Base-by-base conservation (phyloP, 1,140 invertebrate genomes). In the Linepithema humile region DNA sequence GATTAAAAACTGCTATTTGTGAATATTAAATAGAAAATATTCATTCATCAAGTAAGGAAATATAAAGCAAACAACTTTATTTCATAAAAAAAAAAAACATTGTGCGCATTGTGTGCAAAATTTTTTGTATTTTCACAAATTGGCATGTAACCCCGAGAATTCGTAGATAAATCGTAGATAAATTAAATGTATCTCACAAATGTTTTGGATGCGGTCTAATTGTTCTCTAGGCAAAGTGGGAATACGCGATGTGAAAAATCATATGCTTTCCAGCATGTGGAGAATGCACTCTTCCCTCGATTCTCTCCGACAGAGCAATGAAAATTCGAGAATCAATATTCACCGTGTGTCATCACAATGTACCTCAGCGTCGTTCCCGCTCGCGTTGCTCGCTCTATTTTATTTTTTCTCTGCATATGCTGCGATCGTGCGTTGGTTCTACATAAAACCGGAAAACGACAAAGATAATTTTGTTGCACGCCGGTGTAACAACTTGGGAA, bases 271-370 rank as follows among this genome's bases (percentile, higher is more conserved):
- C 78, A 38, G 35, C 55, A 40, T 50, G 40, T 40, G 57, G 45
- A 77, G 53, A 77, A 82, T 75, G 62, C 78, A 78, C 48, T 88
- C 83, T 83, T 78, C 77, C 35, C 57, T 48, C 55, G 59, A 53
- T 69, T 73, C 87, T 67, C 75, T 88, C 45, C 10, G 23, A 45
- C 62, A 45, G 78, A 45, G 65, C 85, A 83, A 85, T 82, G 87
- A 88, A 88, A 88, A 88, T 88, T 88, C 86, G 72, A 85, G 88
- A 88, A 88, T 88, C 87, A 85, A 88, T 88, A 88, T 83, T 48
- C 64, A 35, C 53, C 38, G 53, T 85, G 72, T 88, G 83, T 88
- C 85, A 62, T 87, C 75, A 59, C 83, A 77, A 88, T 77, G 55
- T 82, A 70, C 69, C 53, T 40, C 69, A 69, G 78, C 59, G 65